Evolutionary conservation across 2,113 vertebrate species (phyloP).

Genomic region (Cettia cetti): DNA sequence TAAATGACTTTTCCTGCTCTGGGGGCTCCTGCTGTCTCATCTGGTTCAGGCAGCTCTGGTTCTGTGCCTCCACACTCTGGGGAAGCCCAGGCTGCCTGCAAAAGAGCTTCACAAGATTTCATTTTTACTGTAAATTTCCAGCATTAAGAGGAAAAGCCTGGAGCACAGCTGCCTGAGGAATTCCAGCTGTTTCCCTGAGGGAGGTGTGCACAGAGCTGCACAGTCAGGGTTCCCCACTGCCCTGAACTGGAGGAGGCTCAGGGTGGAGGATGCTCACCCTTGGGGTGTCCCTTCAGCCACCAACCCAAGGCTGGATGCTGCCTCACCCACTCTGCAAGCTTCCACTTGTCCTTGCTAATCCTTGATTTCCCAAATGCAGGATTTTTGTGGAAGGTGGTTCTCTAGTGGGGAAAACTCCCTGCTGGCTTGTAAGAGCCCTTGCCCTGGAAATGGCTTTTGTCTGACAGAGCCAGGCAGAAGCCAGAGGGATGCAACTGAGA

Average conservation of each 20-base stretch:
- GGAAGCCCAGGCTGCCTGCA: background rate
- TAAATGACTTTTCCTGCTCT: slow-evolving; percentile 52
- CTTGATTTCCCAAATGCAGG: background rate
- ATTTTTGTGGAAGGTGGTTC: background rate
- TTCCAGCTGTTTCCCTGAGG: background rate
- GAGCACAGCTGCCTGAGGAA: background rate
- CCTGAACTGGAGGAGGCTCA: rapidly evolving
- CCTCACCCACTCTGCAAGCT: background rate
- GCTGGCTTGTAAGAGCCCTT: background rate
- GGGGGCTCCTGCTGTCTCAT: slow-evolving; percentile 15
- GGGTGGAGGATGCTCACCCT: background rate
- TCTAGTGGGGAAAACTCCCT: background rate
- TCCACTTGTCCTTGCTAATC: background rate
- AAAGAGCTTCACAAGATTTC: background rate
- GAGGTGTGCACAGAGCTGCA: background rate
- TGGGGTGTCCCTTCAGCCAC: background rate
- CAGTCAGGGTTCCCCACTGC: background rate
- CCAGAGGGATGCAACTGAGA: background rate
- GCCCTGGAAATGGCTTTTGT: background rate
- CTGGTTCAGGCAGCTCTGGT: background rate
- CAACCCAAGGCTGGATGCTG: background rate
- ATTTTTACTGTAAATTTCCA: background rate
- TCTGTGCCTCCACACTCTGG: background rate
- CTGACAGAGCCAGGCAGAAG: background rate
- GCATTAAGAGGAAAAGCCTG: background rate